Base-by-base conservation (phyloP, 2,888 invertebrate genomes). In the Stenolophus ochropezus region DNA sequence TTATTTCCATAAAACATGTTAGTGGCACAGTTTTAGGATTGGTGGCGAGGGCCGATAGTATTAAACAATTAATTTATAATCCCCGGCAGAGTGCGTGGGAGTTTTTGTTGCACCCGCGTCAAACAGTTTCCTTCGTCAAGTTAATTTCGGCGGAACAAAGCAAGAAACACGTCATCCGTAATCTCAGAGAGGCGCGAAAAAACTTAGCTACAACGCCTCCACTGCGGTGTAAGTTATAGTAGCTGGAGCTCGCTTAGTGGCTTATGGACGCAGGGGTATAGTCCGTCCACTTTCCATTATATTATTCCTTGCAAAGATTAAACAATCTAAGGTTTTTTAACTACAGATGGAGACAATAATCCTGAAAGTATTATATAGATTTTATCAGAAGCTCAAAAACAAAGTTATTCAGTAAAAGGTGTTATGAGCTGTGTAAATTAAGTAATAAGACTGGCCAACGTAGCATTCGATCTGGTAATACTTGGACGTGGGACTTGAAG, bases 111-210 rank as follows among this genome's bases (percentile, higher is more conserved):
- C n/a, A 61, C 61, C 61, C 61, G 25, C n/a, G 61, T 61, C 61
- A 61, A 61, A 61, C 61, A 61, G 25, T 61, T 56, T 61, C 61
- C 61, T 14, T 14, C 25, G 25, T 61, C 61, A 61, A 61, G 61
- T 61, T 61, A 61, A 61, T 61, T 61, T 61, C 23, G 61, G 23
- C 11, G 61, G 61, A 61, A 61, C 61, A 61, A 61, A 61, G 14
- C 61, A 61, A 61, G 61, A 61, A 61, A 61, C 61, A 61, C 61
- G 61, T 61, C 61, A 61, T 61, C 61, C 61, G 61, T 61, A 61
- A 61, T 61, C 61, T 25, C 61, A 61, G 61, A 21, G 23, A 61
- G 61, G 25, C 33, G 25, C 4, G 25, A 61, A 25, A 61, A 58
- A 61, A 61, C 11, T 42, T 42, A 11, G 21, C 61, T 14, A 11